phyloP scores from a whole-genome alignment of 1,140 invertebrate genomes.

The Drosophila eugracilis region DNA sequence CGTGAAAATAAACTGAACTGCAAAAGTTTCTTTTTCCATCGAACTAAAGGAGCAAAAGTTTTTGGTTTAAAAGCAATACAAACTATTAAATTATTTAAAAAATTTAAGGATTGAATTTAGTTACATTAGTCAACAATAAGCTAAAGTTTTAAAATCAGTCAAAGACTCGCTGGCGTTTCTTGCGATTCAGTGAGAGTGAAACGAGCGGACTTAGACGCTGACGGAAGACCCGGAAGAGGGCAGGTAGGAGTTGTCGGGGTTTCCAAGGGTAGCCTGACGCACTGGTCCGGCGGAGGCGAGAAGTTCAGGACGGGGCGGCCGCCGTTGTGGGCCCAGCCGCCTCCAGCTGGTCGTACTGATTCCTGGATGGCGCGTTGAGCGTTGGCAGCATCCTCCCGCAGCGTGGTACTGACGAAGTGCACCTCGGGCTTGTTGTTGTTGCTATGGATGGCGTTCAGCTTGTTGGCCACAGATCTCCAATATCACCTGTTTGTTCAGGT shows the following conservation, averaged over 20 bases:
- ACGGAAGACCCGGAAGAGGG: conserved; percentile 79
- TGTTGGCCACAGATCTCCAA: conserved; percentile 73
- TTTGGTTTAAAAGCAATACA: neutral
- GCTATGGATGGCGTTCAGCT: conserved; percentile 64
- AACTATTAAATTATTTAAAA: conserved; percentile 13
- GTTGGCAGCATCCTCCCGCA: conserved; percentile 63
- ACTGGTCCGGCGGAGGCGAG: conserved; percentile 67
- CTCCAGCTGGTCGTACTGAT: conserved; percentile 64
- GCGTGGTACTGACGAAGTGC: conserved; percentile 77
- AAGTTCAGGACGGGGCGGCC: conserved; percentile 76
- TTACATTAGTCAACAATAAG: conserved; percentile 83
- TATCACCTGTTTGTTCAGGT: conserved; percentile 78
- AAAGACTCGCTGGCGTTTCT: conserved; percentile 65
- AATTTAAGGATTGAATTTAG: conserved; percentile 69
- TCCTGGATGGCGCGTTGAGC: conserved; percentile 67
- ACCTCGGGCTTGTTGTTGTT: conserved; percentile 75
- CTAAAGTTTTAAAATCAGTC: conserved; percentile 75
- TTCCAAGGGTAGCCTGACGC: conserved; percentile 58
- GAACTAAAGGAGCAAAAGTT: neutral
- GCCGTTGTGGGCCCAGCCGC: conserved; percentile 53
- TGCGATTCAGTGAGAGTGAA: conserved; percentile 47
- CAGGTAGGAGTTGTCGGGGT: conserved; percentile 70
- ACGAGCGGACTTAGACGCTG: conserved; percentile 63
- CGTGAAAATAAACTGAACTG: neutral
- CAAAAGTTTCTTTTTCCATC: neutral